Evolutionary conservation across 2,797 vertebrate species (phyloP), one percentile per base, ranked within the genome.

Genomic region (Coreius guichenoti): DNA sequence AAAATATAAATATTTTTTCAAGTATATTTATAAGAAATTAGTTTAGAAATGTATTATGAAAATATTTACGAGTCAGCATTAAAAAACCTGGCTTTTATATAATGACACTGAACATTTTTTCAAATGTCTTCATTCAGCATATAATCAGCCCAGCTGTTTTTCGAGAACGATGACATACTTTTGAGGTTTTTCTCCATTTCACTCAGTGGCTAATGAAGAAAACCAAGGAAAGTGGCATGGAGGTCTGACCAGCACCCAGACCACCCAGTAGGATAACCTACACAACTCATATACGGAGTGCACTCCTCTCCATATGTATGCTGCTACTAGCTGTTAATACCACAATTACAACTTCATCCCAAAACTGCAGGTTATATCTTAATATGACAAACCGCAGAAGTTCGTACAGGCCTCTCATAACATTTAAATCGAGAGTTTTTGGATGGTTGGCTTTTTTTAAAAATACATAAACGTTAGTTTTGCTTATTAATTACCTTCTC

Each of bases 231-330:
- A 63, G 84, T 23, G 26, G 36, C 56, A 23, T 75, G 78, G 61
- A 81, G 80, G 58, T 79, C 67, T 45, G 65, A 79, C 51, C 75
- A 47, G 83, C 33, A 56, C 63, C 31, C 58, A 49, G 61, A 82
- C 85, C 80, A 82, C 43, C 73, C 85, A 86, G 47, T 65, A 87
- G 45, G 29, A 79, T 82, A 87, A 86, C 88, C 81, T 87, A 33
- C 72, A 86, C 82, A 67, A 78, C 70, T 58, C 23, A 45, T 36
- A 61, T 82, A 31, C 36, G 72, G 67, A 13, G 23, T 39, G 17
- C 72, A 36, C 17, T 29, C 47, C 1, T 85, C 43, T 29, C 36
- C 23, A 80, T 19, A 63, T 8, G 49, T 13, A 67, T 16, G 47
- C 43, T 17, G 9, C 43, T 26, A 49, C 11, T 81, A 61, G 39